Conservation (phyloP, 2,888 invertebrate genomes). For the Tholera decimalis region DNA sequence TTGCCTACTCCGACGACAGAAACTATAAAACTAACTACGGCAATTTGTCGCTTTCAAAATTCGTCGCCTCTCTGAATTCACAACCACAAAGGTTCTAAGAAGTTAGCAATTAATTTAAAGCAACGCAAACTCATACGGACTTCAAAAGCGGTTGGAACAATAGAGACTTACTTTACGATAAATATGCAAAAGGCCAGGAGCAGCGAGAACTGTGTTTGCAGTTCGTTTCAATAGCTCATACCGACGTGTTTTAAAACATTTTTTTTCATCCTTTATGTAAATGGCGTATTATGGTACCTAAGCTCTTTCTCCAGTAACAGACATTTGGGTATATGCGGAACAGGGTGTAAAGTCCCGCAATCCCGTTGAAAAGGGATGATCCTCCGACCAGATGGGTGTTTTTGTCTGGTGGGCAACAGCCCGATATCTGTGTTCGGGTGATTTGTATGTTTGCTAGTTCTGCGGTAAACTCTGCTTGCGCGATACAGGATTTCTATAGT, state of each 20-base stretch:
- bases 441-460: too few relatives aligned
- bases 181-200: slow-evolving; percentile 72
- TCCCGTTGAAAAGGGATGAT: too few relatives aligned
- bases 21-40: slow-evolving; percentile 59
- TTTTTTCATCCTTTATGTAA: slow-evolving; percentile 35
- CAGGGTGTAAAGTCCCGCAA: too few relatives aligned
- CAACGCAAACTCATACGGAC: slow-evolving; percentile 73
- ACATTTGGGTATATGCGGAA: too few relatives aligned
- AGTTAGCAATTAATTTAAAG: slow-evolving; percentile 78
- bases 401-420: too few relatives aligned
- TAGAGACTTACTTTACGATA: slow-evolving; percentile 76
- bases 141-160: slow-evolving; percentile 75
- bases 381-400: too few relatives aligned
- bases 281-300: slow-evolving; percentile 15
- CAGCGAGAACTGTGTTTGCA: slow-evolving; percentile 68
- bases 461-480: too few relatives aligned
- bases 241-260: slow-evolving; percentile 25
- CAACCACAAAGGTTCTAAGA: slow-evolving; percentile 72
- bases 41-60: slow-evolving; percentile 65
- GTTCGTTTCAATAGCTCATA: slow-evolving; percentile 66
- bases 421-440: too few relatives aligned
- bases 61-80: slow-evolving; percentile 68
- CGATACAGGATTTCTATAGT: too few relatives aligned
- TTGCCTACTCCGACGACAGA: slow-evolving; percentile 48
- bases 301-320: slow-evolving; percentile 32